Evolutionary conservation across 2,888 invertebrate genomes (phyloP), one percentile per base, ranked within the genome.

Genomic region (Malachius bipustulatus): DNA sequence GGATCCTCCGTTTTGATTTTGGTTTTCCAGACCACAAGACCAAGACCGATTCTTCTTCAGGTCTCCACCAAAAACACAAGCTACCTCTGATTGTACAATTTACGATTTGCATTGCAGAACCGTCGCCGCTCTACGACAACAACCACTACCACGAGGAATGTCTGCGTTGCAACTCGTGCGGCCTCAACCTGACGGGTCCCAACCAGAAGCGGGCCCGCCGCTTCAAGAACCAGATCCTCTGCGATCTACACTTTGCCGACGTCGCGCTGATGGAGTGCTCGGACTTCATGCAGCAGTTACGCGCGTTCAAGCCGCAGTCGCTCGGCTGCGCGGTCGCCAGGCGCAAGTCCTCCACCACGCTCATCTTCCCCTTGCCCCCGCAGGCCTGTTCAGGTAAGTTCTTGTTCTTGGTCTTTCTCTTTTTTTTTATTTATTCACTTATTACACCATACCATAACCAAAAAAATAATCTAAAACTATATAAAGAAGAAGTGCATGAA

Each of bases 131-230:
- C 53, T 90, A 90, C 69, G 89, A 90, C 70, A 90, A 90, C 75
- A 87, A 89, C 65, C 87, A 89, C 63, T 91, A 90, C 68, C 91
- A 91, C 79, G 90, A 91, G 74, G 91, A 91, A 79, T 91, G 91
- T 71, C 78, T 91, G 58, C 83, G 87, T 57, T 91, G 91, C 82
- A 89, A 90, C 72, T 88, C 89, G 58, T 91, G 91, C 65, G 88
- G 88, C 58, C 70, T 89, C 65, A 88, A 90, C 70, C 75, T 91
- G 59, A 88, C 89, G 50, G 90, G 90, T 50, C 84, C 85, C 54
- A 89, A 88, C 64, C 85, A 83, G 70, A 63, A 64, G 52, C 57
- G 64, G 30, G 64, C 64, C 10, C 50, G 64, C 30, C 70, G 76
- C 56, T 77, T 75, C 70, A 76, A 81, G 69, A 90, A 90, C 70